phyloP scores from a whole-genome alignment of 2,113 vertebrate genomes.

The Sprattus sprattus region DNA sequence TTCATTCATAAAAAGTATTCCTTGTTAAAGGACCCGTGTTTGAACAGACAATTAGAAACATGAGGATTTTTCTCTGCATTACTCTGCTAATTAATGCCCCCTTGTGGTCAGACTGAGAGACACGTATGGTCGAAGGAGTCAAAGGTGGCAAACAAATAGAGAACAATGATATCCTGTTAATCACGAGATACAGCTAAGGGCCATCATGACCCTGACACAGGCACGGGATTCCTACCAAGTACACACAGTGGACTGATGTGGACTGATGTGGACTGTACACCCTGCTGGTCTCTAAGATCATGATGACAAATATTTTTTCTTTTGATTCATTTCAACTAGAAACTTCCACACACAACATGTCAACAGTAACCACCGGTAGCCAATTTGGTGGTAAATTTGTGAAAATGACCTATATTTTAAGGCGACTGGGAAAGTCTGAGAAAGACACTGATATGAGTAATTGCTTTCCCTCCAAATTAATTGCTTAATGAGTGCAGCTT shows the following conservation, averaged over 20 bases:
- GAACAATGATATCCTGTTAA: no score
- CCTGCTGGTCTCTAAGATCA: no score
- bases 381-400: background rate
- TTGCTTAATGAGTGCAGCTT: background rate
- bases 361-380: background rate
- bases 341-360: background rate
- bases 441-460: no score
- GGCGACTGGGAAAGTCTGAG: background rate
- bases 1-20: background rate
- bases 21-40: background rate
- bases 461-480: background rate
- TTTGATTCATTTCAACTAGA: background rate
- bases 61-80: background rate
- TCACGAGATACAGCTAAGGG: no score
- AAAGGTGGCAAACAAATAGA: background rate
- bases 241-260: background rate
- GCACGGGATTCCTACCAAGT: background rate
- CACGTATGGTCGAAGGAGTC: background rate
- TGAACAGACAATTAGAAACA: background rate
- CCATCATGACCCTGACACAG: no score
- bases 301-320: no score
- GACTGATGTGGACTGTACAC: no score
- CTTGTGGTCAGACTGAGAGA: slow-evolving; percentile 30
- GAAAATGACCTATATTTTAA: background rate
- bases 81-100: slow-evolving; percentile 35